phyloP scores from a whole-genome alignment of 2,797 vertebrate species.

The Jordanella pulchra region DNA sequence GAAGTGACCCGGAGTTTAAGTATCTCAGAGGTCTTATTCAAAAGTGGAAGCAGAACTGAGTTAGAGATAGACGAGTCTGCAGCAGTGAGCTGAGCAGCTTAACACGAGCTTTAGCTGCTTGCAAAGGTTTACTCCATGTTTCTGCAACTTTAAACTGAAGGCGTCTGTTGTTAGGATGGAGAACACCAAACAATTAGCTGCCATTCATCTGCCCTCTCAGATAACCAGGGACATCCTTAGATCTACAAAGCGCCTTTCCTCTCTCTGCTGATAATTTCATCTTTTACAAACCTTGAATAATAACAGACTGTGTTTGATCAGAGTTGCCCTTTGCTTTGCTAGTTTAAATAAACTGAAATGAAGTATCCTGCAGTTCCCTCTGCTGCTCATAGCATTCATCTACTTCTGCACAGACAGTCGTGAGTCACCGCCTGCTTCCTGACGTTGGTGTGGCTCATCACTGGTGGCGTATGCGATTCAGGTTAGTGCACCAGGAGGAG shows the following conservation, averaged over 20 bases:
- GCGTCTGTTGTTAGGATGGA: too few species aligned
- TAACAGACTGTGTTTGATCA: not conserved
- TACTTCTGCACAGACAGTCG: not conserved
- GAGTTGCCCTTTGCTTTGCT: not conserved
- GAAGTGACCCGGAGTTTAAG: constrained; percentile 1
- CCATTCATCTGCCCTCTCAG: too few species aligned
- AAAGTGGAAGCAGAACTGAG: not conserved
- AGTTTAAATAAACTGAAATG: not conserved
- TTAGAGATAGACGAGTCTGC: not conserved
- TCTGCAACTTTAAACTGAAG: not conserved
- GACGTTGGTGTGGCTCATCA: not conserved
- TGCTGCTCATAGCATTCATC: not conserved
- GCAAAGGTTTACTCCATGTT: not conserved
- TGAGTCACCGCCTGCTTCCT: not conserved
- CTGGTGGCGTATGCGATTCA: constrained; percentile 13
- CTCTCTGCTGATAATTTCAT: not conserved
- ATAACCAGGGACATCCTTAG: not conserved
- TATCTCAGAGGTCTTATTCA: not conserved
- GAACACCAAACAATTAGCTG: too few species aligned
- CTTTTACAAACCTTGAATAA: not conserved
- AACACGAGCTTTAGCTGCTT: not conserved
- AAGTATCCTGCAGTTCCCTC: not conserved
- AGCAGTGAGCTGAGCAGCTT: not conserved
- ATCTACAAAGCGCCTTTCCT: not conserved
- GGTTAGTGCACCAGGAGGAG: constrained; percentile 7